Percentiles rank a stretch among this genome's conserved stretches.
Conservation (phyloP, 1,140 invertebrate species). For the Bombus confusus region DNA sequence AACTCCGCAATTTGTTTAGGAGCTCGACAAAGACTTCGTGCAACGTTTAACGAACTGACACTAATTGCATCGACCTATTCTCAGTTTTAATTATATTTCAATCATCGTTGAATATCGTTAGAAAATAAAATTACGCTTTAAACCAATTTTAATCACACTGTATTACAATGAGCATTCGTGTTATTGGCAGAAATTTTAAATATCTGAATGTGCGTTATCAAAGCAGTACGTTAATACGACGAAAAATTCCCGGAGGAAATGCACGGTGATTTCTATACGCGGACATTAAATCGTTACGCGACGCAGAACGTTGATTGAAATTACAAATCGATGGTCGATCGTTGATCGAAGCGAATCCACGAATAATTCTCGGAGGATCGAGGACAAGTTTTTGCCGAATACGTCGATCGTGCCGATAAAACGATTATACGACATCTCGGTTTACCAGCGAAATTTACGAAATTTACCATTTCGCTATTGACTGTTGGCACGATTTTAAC, state of each 20-base stretch:
- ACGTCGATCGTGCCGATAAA: neutral
- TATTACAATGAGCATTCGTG: neutral
- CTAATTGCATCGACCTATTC: neutral
- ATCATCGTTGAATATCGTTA: neutral
- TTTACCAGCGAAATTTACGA: neutral
- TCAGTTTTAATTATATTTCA: neutral
- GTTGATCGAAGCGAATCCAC: neutral
- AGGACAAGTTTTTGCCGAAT: neutral
- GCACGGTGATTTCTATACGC: too few species aligned
- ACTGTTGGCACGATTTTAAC: neutral
- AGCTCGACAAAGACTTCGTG: neutral
- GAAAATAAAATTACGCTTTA: neutral
- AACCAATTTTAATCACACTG: neutral
- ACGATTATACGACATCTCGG: neutral
- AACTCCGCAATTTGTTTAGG: neutral
- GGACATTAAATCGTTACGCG: neutral
- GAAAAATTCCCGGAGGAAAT: neutral
- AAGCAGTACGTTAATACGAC: neutral
- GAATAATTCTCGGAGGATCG: neutral
- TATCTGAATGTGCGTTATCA: neutral
- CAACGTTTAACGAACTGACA: neutral
- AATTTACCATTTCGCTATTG: neutral
- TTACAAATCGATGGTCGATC: constrained; percentile 5
- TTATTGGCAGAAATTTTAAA: neutral
- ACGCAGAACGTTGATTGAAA: neutral